Conservation (phyloP, 2,888 invertebrate genomes). For the Micoletzkya japonica region DNA sequence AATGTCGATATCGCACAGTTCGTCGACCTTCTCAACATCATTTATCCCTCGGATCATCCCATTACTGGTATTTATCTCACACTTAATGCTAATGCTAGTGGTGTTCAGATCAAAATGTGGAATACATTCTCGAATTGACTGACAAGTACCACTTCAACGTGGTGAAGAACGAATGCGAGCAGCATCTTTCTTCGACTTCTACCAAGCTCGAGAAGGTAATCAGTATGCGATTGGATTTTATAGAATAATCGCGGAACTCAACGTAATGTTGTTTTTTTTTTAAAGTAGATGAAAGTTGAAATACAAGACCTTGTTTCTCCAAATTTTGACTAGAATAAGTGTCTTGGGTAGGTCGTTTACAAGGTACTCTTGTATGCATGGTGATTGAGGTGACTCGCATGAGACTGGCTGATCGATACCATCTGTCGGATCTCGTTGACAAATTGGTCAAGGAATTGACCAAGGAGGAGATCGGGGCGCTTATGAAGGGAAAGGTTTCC, state of each 20-base stretch:
- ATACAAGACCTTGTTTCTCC: too few species aligned
- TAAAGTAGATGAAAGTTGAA: too few species aligned
- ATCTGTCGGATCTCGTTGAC: conserved; percentile 18
- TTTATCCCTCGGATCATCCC: conserved; percentile 20
- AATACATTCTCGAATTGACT: conserved; percentile 18
- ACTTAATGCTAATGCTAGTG: background rate
- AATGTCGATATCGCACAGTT: conserved; percentile 18
- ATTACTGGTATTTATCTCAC: conserved; percentile 15
- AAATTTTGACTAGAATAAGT: too few species aligned
- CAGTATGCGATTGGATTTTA: background rate
- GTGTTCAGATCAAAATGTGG: conserved; percentile 6
- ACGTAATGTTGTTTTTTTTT: background rate
- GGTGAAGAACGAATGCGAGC: conserved; percentile 21
- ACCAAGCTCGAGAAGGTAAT: conserved; percentile 9
- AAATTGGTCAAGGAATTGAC: conserved; percentile 6
- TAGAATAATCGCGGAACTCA: background rate
- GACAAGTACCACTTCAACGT: conserved; percentile 28
- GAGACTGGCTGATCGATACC: conserved; percentile 19
- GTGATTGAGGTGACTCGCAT: conserved; percentile 19
- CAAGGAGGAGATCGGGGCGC: background rate
- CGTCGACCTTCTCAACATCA: conserved; percentile 25
- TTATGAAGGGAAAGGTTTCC: background rate
- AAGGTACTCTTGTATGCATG: background rate
- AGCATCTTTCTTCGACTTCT: background rate
- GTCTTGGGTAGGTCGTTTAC: too few species aligned